Conservation (phyloP, 2,113 vertebrate genomes). For the Leucosticte australis region DNA sequence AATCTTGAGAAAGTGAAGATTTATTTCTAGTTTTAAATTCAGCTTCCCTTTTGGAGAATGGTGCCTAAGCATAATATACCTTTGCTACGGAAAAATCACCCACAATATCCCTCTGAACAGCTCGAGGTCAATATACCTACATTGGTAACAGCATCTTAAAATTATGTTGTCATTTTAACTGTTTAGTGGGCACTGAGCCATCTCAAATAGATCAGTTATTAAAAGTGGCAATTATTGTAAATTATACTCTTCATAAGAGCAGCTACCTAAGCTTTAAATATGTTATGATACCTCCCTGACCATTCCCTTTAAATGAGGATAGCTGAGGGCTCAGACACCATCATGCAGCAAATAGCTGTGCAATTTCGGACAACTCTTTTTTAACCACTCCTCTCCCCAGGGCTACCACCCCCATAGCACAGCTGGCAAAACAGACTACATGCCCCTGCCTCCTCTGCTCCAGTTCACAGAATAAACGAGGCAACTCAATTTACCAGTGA, state of each 20-base stretch:
- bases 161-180: conserved; percentile 4
- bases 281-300: neutral
- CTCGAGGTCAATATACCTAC: neutral
- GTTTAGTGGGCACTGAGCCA: neutral
- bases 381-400: neutral
- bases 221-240: conserved; percentile 6
- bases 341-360: neutral
- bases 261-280: neutral
- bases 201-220: neutral
- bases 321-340: conserved; percentile 7
- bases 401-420: neutral
- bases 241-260: neutral
- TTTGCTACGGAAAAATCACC: neutral
- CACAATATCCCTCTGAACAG: neutral
- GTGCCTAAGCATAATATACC: neutral
- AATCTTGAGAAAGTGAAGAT: neutral
- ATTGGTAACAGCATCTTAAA: neutral
- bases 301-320: neutral
- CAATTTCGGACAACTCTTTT: neutral
- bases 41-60: neutral
- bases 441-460: neutral
- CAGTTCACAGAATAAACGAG: neutral
- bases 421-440: neutral
- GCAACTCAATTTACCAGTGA: neutral
- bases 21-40: neutral